Percentiles rank a stretch among this genome's conserved stretches.
Evolutionary conservation across 1,140 invertebrate species (phyloP).

Genomic region (Drosophila lacertosa): DNA sequence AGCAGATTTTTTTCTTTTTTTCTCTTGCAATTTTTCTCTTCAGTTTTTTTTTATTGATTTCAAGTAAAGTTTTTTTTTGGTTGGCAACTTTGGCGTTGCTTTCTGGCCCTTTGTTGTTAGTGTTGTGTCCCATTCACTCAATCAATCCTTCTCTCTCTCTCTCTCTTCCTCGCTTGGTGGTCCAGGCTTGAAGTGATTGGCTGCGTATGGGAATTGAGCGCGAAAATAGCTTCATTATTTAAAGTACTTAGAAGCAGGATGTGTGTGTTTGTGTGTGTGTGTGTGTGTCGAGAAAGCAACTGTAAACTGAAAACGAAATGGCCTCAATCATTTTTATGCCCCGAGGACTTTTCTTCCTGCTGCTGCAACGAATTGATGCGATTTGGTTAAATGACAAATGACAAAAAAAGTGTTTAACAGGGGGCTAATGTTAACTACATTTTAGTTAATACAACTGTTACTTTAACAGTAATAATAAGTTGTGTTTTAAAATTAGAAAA

Average conservation of each 20-base stretch:
- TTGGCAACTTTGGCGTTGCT: slow-evolving; percentile 19
- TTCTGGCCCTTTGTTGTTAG: slow-evolving; percentile 53
- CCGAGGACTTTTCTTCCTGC: slow-evolving; percentile 33
- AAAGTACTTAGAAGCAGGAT: slow-evolving; percentile 63
- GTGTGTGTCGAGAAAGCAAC: no score
- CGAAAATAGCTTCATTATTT: slow-evolving; percentile 82
- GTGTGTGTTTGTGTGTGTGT: no score
- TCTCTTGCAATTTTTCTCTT: background rate
- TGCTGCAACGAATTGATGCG: slow-evolving; percentile 14
- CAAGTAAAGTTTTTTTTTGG: slow-evolving; percentile 22
- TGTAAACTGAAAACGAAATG: slow-evolving; percentile 56
- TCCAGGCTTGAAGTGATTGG: slow-evolving; percentile 65
- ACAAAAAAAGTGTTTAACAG: no score
- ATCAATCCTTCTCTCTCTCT: background rate
- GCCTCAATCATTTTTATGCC: slow-evolving; percentile 80
- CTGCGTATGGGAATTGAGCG: slow-evolving; percentile 78
- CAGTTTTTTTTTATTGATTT: slow-evolving; percentile 32
- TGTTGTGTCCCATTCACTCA: background rate
- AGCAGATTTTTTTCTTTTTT: slow-evolving; percentile 5
- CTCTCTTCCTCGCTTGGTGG: slow-evolving; percentile 15
- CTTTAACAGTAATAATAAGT: no score
- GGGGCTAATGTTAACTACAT: no score
- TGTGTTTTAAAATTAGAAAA: no score
- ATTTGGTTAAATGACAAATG: slow-evolving; percentile 31
- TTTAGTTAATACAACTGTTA: no score